Conservation (phyloP, 2,113 vertebrate species). For the Isichthys henryi region DNA sequence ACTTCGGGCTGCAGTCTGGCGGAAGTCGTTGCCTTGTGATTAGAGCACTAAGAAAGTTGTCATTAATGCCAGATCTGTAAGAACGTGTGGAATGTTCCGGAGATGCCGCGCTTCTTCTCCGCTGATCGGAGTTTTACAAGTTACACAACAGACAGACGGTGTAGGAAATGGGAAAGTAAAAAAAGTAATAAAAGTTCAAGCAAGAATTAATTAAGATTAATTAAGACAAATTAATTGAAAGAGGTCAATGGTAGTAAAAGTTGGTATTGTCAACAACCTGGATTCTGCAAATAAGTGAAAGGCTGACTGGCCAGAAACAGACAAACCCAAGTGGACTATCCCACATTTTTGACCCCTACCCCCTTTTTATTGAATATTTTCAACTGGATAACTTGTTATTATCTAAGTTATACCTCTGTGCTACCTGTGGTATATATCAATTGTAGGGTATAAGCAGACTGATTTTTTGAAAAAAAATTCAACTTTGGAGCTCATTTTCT, state of each 20-base stretch:
- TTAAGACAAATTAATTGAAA: background rate
- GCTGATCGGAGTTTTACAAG: background rate
- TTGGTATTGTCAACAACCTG: background rate
- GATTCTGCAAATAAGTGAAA: background rate
- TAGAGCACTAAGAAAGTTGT: background rate
- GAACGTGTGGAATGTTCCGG: background rate
- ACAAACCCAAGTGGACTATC: no score
- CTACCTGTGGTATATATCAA: no score
- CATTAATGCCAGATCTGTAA: background rate
- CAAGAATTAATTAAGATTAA: no score
- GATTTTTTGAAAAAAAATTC: no score
- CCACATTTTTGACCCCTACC: no score
- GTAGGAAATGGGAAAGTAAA: background rate
- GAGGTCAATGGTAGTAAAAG: background rate
- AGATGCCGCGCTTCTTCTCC: background rate
- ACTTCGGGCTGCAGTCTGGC: background rate
- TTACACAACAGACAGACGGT: background rate
- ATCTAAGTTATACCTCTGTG: no score
- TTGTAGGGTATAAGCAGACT: no score
- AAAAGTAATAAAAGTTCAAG: background rate
- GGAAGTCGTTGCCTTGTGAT: background rate
- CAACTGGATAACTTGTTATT: no score
- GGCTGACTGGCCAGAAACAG: background rate
- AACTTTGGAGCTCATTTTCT: no score
- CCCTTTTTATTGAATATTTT: no score